Evolutionary conservation across 1,140 invertebrate species (phyloP), one percentile per base, ranked within the genome.

Genomic region (Pseudomyrmex gracilis): DNA sequence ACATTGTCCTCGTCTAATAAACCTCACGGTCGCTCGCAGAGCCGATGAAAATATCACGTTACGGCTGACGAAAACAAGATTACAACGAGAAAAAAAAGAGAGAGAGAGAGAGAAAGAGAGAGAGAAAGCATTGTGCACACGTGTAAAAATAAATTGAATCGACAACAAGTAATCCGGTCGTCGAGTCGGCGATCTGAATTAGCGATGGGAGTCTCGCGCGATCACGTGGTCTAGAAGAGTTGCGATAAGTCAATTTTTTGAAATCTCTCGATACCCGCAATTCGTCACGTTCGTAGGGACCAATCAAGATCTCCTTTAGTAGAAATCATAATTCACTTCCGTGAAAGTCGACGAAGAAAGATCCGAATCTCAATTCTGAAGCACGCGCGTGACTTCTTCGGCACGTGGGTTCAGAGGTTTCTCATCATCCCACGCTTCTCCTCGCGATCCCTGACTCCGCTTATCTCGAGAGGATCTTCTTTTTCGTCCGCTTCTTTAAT

Each of bases 361-460:
- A 73, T 74, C 43, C 70, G 51, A 87, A 86, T 86, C 71, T 73
- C 49, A 15, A 58, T 70, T 74, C 70, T 64, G 60, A 64, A 68
- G 66, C 80, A 66, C 73, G 85, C 76, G 85, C 86, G 82, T 87
- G 67, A 87, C 51, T 87, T 87, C 67, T 47, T 77, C 22, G 10
- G 58, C n/a, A 1, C 12, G 49, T 51, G 63, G 7, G 13, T n/a
- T n/a, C 57, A 55, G 15, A 49, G 63, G 51, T 55, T 20, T 83
- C 15, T 63, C 68, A 20, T 70, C 73, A 73, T 64, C 34, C 22
- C 66, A 20, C 15, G 60, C 20, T 55, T 58, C 3, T 58, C 2
- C 34, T 58, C 66, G 34, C 34, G 22, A 71, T 58, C 53, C 49
- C 5, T 34, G n/a, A 57, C 34, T 77, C 57, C 12, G 8, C 55